Percentiles rank a stretch among this genome's conserved stretches.
phyloP scores from a whole-genome alignment of 2,888 invertebrate species.

The Acleris literana region DNA sequence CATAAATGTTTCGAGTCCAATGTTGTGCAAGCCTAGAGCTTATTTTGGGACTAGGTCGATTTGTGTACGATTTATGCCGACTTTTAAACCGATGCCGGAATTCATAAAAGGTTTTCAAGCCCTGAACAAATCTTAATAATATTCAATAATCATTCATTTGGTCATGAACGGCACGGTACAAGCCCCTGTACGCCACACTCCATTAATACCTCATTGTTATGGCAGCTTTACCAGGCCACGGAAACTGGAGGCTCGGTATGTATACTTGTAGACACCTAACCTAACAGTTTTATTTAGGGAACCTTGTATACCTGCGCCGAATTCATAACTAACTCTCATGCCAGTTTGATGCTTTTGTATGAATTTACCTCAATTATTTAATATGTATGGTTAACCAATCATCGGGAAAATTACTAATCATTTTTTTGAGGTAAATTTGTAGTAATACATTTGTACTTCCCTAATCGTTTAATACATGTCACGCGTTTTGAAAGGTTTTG shows the following conservation, averaged over 20 bases:
- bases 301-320: not conserved
- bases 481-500: slow-evolving; percentile 7
- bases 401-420: not conserved
- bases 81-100: too few species aligned
- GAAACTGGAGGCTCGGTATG: slow-evolving; percentile 77
- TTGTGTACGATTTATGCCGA: too few species aligned
- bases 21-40: too few species aligned
- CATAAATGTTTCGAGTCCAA: too few species aligned
- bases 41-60: too few species aligned
- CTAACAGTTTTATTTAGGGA: not conserved
- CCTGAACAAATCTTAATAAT: too few species aligned
- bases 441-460: slow-evolving; percentile 1
- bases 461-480: not conserved
- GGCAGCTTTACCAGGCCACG: slow-evolving; percentile 83
- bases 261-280: slow-evolving; percentile 46
- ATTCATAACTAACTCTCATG: slow-evolving; percentile 10
- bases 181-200: slow-evolving; percentile 55
- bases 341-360: not conserved
- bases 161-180: slow-evolving; percentile 39
- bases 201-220: slow-evolving; percentile 77
- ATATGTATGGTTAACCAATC: not conserved
- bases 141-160: slow-evolving; percentile 22
- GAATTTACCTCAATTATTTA: slow-evolving; percentile 7
- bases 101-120: too few species aligned
- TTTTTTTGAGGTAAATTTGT: slow-evolving; percentile 24